phyloP scores from a whole-genome alignment of 2,888 invertebrate species.

The Atherix ibis region DNA sequence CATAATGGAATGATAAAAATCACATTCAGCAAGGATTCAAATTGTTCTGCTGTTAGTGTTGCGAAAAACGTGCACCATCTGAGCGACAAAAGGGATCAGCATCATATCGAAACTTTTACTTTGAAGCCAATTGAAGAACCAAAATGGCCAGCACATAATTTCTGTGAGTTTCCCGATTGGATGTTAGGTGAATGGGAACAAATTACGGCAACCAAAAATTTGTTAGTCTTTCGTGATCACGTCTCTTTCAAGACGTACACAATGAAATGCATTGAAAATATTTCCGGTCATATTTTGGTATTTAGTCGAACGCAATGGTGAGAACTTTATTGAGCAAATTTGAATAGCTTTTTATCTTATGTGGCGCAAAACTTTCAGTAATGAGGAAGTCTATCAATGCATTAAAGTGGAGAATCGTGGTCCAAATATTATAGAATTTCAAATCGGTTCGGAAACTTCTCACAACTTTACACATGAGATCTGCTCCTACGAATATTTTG shows the following conservation, averaged over 20 bases:
- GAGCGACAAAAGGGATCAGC: slow-evolving; percentile 27
- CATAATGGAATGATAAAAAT: slow-evolving; percentile 37
- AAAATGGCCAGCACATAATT: slow-evolving; percentile 27
- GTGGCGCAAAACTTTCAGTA: slow-evolving; percentile 4
- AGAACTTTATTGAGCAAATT: too few species aligned
- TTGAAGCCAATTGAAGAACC: slow-evolving; percentile 29
- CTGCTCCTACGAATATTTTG: slow-evolving; percentile 36
- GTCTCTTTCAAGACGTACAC: slow-evolving; percentile 37
- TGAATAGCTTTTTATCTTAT: too few species aligned
- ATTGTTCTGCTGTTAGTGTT: slow-evolving; percentile 28
- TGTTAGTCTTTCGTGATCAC: slow-evolving; percentile 36
- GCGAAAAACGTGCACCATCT: not conserved
- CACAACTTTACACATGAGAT: slow-evolving; percentile 6
- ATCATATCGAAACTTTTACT: slow-evolving; percentile 39
- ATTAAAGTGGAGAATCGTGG: slow-evolving; percentile 12
- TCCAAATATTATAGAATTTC: slow-evolving; percentile 14
- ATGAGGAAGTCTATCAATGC: slow-evolving; percentile 14
- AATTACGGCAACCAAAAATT: slow-evolving; percentile 33
- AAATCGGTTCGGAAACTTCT: slow-evolving; percentile 10
- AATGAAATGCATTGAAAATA: slow-evolving; percentile 31
- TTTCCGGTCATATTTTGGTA: slow-evolving; percentile 30
- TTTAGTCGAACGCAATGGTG: slow-evolving; percentile 36
- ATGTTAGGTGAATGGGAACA: slow-evolving; percentile 47
- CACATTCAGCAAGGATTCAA: slow-evolving; percentile 45
- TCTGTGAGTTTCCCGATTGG: slow-evolving; percentile 42